Conservation (phyloP, 1,140 invertebrate species). For the Cheumatopsyche charites region DNA sequence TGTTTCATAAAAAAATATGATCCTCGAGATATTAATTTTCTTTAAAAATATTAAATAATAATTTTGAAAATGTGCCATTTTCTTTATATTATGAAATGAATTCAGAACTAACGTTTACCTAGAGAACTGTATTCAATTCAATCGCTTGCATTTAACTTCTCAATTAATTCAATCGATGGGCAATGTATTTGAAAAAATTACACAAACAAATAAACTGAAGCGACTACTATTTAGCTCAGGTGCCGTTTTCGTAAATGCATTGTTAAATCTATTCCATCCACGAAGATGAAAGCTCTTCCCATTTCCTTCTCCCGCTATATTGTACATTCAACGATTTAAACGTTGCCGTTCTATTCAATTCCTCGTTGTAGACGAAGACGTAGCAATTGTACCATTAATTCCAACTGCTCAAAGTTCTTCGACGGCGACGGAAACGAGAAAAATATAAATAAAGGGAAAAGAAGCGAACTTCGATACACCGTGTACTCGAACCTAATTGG, state of each 20-base stretch:
- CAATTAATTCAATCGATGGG: too few species aligned
- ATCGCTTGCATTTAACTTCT: background rate
- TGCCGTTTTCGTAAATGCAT: constrained; percentile 14
- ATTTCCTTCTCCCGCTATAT: background rate
- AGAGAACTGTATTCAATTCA: background rate
- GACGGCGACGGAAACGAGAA: background rate
- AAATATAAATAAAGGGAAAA: too few species aligned
- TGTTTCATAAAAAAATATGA: too few species aligned
- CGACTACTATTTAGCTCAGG: too few species aligned
- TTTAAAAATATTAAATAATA: too few species aligned
- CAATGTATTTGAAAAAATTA: too few species aligned
- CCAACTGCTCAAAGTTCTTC: constrained; percentile 1
- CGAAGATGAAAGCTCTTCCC: constrained; percentile 11
- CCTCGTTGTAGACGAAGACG: background rate
- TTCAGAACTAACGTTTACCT: background rate
- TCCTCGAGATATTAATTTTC: too few species aligned
- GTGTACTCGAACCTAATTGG: too few species aligned
- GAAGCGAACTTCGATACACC: too few species aligned
- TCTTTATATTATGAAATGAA: background rate
- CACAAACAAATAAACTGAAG: too few species aligned
- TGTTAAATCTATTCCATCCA: background rate
- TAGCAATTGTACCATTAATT: constrained; percentile 18
- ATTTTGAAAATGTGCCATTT: background rate
- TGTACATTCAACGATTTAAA: constrained; percentile 14
- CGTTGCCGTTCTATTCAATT: background rate